A percentile compares a stretch with the other conserved stretches of the same genome.
These are phyloP conservation scores for Cerastis leucographa DNA, from an alignment of 2,888 invertebrate genomes.

Conservation along the genomic window DNA sequence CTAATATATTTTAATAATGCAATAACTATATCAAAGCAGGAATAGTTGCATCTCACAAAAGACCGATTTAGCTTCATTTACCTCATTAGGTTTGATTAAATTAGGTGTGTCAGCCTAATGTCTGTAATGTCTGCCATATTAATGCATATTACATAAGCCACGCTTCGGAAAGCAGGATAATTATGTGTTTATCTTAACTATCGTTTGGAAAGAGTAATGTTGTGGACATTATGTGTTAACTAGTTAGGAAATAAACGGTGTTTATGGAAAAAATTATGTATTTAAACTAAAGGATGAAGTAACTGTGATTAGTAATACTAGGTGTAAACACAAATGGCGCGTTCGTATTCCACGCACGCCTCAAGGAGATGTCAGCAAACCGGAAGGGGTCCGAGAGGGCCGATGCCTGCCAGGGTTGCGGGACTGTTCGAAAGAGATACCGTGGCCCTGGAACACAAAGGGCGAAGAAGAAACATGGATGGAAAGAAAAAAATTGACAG, in stretches of 20 bases:
- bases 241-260: neutral
- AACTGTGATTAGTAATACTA: neutral
- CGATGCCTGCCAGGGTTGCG: no score
- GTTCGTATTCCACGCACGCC: no score
- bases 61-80: conserved; percentile 47
- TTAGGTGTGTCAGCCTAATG: conserved; percentile 52
- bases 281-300: neutral
- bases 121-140: conserved; percentile 46
- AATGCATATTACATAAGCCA: conserved; percentile 55
- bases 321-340: no score
- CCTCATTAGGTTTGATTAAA: conserved; percentile 53
- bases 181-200: conserved; percentile 40
- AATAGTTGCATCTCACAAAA: conserved; percentile 29
- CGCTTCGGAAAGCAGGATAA: conserved; percentile 38
- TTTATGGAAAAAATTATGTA: neutral
- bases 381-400: no score
- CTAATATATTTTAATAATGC: conserved; percentile 8
- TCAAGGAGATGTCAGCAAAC: no score
- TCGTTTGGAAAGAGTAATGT: conserved; percentile 36
- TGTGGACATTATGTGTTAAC: neutral
- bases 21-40: conserved; percentile 17
- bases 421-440: no score
- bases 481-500: no score
- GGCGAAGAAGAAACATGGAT: no score
- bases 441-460: no score